Conservation (phyloP, 2,888 invertebrate species). For the Patella pellucida region DNA sequence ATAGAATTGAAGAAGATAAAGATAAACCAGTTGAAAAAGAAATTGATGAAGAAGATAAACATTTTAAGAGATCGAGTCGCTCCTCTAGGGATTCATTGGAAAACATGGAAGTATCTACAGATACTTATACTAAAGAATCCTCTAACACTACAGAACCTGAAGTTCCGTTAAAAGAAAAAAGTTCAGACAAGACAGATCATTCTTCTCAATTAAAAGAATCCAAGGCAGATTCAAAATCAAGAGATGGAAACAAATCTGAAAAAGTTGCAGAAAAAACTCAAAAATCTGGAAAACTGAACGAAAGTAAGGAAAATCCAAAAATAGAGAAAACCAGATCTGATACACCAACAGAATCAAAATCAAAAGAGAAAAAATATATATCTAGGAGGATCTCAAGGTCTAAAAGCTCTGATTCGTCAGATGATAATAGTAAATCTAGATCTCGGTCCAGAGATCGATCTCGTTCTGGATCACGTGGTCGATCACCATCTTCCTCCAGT, state of each 20-base stretch:
- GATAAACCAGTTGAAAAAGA: conserved; percentile 9
- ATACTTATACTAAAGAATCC: neutral
- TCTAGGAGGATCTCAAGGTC: too few relatives aligned
- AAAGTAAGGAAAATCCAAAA: too few relatives aligned
- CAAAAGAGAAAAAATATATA: too few relatives aligned
- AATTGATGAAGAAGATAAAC: neutral
- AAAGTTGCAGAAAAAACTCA: too few relatives aligned
- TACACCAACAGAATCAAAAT: too few relatives aligned
- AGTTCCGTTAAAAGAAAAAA: too few relatives aligned
- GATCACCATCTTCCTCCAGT: neutral
- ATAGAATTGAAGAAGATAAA: neutral
- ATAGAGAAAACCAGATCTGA: too few relatives aligned
- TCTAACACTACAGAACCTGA: too few relatives aligned
- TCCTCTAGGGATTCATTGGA: neutral
- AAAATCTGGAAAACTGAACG: too few relatives aligned
- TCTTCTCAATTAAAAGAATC: neutral
- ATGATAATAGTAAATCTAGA: too few relatives aligned
- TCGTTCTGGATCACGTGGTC: neutral
- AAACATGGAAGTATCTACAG: neutral
- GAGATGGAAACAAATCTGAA: conserved; percentile 1
- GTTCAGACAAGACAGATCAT: neutral
- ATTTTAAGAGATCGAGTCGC: conserved; percentile 3
- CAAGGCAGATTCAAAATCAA: neutral
- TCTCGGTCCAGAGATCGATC: neutral
- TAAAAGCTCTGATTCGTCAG: too few relatives aligned